These are phyloP conservation scores for Pteropus rufus DNA, from an alignment of 2,797 vertebrate genomes.

Conservation along the genomic window DNA sequence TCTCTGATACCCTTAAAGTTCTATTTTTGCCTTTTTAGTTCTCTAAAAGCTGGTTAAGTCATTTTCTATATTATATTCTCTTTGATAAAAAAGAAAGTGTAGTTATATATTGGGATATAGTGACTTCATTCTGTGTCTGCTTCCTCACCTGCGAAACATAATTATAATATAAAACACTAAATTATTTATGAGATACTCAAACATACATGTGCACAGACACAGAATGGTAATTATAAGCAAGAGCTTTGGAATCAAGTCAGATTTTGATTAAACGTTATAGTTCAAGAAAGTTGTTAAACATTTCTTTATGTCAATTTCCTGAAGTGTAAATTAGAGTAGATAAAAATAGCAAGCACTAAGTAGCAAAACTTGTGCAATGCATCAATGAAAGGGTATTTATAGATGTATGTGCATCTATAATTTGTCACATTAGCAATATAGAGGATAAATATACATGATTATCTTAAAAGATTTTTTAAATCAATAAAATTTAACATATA, in stretches of 20 bases:
- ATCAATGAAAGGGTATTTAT: not conserved
- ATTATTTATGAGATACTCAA: not conserved
- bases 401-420: not conserved
- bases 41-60: not conserved
- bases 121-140: not conserved
- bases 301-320: not conserved
- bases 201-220: not conserved
- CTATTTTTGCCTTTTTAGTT: not conserved
- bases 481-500: not conserved
- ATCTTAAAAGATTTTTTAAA: not conserved
- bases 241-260: not conserved
- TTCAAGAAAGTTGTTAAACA: not conserved
- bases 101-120: not conserved
- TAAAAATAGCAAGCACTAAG: not conserved
- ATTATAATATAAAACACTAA: not conserved
- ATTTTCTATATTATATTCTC: not conserved
- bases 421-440: not conserved
- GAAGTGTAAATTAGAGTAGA: not conserved
- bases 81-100: not conserved
- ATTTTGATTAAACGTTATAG: not conserved
- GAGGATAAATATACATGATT: not conserved
- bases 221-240: not conserved
- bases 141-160: not conserved
- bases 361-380: not conserved
- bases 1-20: not conserved